Evolutionary conservation across 2,888 invertebrate genomes (phyloP).

Genomic region (Taphrorychus bicolor): DNA sequence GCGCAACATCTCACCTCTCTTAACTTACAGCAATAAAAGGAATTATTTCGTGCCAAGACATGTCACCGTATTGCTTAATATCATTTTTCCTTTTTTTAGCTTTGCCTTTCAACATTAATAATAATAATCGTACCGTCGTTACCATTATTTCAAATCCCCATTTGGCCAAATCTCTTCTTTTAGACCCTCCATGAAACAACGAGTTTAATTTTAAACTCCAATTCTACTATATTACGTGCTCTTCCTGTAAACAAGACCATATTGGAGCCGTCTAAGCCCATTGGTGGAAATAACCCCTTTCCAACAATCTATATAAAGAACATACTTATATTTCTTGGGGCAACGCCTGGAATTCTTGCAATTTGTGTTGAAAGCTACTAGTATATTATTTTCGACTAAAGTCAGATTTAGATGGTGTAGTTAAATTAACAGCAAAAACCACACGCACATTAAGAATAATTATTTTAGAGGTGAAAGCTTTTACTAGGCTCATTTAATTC

Average conservation of each 20-base stretch:
- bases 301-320: constrained; percentile 8
- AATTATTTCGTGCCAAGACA: too few species aligned
- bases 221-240: constrained; percentile 1
- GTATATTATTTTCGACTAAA: too few species aligned
- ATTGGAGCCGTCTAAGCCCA: constrained; percentile 7
- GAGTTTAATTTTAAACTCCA: not conserved
- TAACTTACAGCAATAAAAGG: too few species aligned
- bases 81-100: too few species aligned
- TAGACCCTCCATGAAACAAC: not conserved
- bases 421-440: too few species aligned
- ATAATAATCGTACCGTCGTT: too few species aligned
- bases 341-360: not conserved
- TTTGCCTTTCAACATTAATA: too few species aligned
- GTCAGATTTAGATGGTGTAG: too few species aligned
- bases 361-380: not conserved
- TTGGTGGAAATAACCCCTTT: constrained; percentile 10
- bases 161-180: not conserved
- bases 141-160: not conserved
- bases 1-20: too few species aligned
- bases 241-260: constrained; percentile 5
- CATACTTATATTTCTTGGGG: not conserved
- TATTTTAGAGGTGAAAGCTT: not conserved
- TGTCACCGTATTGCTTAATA: too few species aligned
- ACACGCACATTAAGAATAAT: too few species aligned
- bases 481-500: not conserved